Evolutionary conservation across 1,140 invertebrate genomes (phyloP).

Genomic region (Bombyx mandarina): DNA sequence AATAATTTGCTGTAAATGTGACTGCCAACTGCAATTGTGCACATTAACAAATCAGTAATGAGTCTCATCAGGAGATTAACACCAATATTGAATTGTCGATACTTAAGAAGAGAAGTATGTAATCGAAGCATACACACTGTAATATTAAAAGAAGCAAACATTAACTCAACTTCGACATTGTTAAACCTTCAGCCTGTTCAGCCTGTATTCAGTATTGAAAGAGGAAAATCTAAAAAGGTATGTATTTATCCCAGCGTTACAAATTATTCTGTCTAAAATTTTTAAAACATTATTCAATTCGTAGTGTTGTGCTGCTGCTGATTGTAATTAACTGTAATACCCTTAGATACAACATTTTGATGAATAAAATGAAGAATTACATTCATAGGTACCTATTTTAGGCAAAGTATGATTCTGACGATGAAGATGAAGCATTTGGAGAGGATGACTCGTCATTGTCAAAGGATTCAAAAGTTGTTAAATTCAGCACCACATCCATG

Average conservation of each 20-base stretch:
- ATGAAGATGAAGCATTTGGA: conserved; percentile 35
- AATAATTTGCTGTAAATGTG: too few species aligned
- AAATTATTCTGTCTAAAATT: neutral
- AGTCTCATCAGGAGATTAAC: too few species aligned
- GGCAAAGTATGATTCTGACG: conserved; percentile 44
- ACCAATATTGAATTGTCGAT: neutral
- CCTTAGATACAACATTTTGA: neutral
- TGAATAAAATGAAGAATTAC: neutral
- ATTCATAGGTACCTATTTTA: conserved; percentile 11
- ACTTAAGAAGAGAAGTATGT: conserved; percentile 12
- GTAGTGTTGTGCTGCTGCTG: neutral
- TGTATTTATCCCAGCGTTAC: conserved; percentile 2
- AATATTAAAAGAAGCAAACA: conserved; percentile 22
- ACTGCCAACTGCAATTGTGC: too few species aligned
- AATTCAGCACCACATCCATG: conserved; percentile 73
- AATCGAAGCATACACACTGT: conserved; percentile 12
- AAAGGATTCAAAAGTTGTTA: conserved; percentile 73
- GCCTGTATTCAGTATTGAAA: conserved; percentile 12
- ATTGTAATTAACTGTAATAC: neutral
- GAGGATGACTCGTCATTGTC: conserved; percentile 41
- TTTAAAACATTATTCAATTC: neutral
- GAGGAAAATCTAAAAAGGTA: conserved; percentile 45
- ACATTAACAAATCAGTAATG: too few species aligned
- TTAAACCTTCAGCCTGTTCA: conserved; percentile 7
- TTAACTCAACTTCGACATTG: conserved; percentile 13